Conservation (phyloP, 2,113 vertebrate species). For the Excalfactoria chinensis region DNA sequence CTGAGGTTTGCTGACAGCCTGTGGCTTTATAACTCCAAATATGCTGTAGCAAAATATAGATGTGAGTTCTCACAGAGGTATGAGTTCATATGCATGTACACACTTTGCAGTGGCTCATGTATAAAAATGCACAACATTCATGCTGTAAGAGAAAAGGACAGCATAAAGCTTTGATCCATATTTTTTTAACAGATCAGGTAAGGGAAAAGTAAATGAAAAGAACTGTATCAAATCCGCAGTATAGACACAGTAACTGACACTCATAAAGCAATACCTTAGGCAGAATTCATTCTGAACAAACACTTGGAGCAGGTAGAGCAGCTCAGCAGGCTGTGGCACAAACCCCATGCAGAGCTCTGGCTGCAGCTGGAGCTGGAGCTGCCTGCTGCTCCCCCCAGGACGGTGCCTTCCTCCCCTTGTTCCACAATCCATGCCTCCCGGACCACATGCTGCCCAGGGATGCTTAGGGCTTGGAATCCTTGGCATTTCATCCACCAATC, state of each 20-base stretch:
- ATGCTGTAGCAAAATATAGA: background rate
- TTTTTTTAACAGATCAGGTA: background rate
- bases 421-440: background rate
- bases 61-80: rapidly evolving
- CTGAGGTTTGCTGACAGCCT: background rate
- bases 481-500: background rate
- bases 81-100: background rate
- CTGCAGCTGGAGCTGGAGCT: rapidly evolving
- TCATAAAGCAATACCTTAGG: background rate
- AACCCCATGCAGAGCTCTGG: rapidly evolving
- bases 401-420: background rate
- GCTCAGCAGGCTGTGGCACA: background rate
- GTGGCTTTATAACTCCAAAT: background rate
- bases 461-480: background rate
- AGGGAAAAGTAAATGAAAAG: background rate
- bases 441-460: rapidly evolving
- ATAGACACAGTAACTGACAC: background rate
- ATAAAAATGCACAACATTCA: background rate
- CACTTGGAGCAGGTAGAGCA: background rate
- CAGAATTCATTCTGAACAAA: background rate
- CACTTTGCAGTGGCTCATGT: background rate
- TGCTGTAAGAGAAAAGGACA: background rate
- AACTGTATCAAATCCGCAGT: background rate
- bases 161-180: background rate
- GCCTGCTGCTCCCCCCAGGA: rapidly evolving